These are phyloP conservation scores for Aplidium turbinatum DNA, from an alignment of 23 tunicate genomes.

Conservation along the genomic window DNA sequence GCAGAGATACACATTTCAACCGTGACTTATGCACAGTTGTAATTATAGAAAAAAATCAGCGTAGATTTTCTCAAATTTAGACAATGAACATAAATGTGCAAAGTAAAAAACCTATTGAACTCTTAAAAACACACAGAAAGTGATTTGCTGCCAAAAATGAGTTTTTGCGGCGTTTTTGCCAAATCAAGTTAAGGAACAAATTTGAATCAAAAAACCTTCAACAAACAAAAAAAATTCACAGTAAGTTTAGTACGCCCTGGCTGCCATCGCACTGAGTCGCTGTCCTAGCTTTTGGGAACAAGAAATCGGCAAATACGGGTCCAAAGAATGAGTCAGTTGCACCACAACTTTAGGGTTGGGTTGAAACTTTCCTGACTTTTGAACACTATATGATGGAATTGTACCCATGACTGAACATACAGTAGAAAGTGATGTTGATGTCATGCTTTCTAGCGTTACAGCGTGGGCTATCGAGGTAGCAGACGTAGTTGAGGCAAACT, in stretches of 20 bases:
- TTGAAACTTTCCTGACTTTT: not conserved
- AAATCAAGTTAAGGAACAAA: too few species aligned
- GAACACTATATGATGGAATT: slow-evolving; percentile 1
- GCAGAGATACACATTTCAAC: too few species aligned
- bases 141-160: too few species aligned
- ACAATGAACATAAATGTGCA: too few species aligned
- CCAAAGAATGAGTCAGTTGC: slow-evolving; percentile 60
- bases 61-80: too few species aligned
- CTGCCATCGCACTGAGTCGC: slow-evolving; percentile 48
- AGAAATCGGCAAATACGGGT: slow-evolving; percentile 61
- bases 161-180: too few species aligned
- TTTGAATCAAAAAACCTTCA: too few species aligned
- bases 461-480: slow-evolving; percentile 29
- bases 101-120: too few species aligned
- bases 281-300: slow-evolving; percentile 46
- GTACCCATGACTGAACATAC: slow-evolving; percentile 36
- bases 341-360: slow-evolving; percentile 77
- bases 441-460: slow-evolving; percentile 45
- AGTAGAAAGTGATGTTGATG: slow-evolving; percentile 49
- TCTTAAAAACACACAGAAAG: too few species aligned
- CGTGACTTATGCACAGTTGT: too few species aligned
- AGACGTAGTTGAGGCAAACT: too few species aligned
- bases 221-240: slow-evolving; percentile 1
- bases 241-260: not conserved
- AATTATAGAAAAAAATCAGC: too few species aligned